Evolutionary conservation across 2,113 vertebrate genomes (phyloP).

Genomic region (Tetraodon nigroviridis): DNA sequence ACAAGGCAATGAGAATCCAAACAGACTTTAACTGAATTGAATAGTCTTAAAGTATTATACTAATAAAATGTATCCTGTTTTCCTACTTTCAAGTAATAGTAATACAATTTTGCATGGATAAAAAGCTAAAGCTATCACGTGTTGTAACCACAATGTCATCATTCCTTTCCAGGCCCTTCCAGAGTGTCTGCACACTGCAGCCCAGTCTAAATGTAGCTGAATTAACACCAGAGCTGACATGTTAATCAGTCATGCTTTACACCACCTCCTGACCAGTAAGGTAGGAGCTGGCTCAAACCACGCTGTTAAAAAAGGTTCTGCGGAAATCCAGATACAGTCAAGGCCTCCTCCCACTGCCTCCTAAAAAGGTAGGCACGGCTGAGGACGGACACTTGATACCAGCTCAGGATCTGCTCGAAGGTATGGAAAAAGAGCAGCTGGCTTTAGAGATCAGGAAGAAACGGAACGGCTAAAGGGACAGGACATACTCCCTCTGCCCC

Average conservation of each 20-base stretch:
- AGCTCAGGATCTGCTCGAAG: slow-evolving; percentile 55
- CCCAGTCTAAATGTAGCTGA: slow-evolving; percentile 24
- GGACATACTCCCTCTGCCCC: slow-evolving; percentile 39
- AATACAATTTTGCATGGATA: neutral
- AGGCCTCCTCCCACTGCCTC: slow-evolving; percentile 41
- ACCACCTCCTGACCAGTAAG: slow-evolving; percentile 31
- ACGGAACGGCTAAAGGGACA: slow-evolving; percentile 49
- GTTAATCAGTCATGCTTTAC: slow-evolving; percentile 30
- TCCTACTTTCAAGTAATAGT: no score
- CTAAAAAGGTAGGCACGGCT: slow-evolving; percentile 32
- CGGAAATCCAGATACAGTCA: slow-evolving; percentile 45
- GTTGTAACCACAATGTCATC: neutral
- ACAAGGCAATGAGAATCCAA: neutral
- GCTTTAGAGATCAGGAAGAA: slow-evolving; percentile 56
- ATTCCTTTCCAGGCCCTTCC: slow-evolving; percentile 1
- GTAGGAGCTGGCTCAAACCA: slow-evolving; percentile 20
- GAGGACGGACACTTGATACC: slow-evolving; percentile 57
- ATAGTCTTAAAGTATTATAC: no score
- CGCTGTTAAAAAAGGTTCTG: slow-evolving; percentile 33
- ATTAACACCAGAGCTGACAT: slow-evolving; percentile 26
- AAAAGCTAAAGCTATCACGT: neutral
- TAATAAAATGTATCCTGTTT: no score
- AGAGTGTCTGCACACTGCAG: slow-evolving; percentile 23
- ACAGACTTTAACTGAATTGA: no score
- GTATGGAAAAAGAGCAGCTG: slow-evolving; percentile 70